Evolutionary conservation across 2,888 invertebrate genomes (phyloP), one percentile per base, ranked within the genome.

Genomic region (Hypomecis punctinalis): DNA sequence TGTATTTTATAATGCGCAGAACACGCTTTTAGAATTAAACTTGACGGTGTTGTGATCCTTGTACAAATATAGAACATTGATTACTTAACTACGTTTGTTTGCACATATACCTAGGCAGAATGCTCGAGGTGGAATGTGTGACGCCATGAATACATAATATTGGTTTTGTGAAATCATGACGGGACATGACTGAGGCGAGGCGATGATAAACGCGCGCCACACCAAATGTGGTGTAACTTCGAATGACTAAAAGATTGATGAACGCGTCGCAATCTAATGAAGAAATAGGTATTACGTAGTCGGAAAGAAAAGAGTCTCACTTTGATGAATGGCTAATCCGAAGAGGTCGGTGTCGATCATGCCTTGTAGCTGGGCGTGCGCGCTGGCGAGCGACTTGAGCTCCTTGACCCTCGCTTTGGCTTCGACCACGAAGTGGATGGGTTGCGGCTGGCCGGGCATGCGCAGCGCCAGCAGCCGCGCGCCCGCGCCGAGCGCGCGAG

Each of bases 331-430:
- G 79, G 97, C 97, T 86, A 98, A 93, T 83, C 97, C 97, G 93
- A 97, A 97, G 80, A 97, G 95, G 84, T 97, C 96, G 82, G 96
- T 95, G 91, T 97, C 97, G 90, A 95, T 94, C 94, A 97, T 96
- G 89, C 96, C 96, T 93, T 96, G 95, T 85, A 96, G 95, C 83
- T 95, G 95, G 80, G 97, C 95, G 91, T 97, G 96, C 70, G 95
- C 94, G 87, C 96, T 96, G 93, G 96, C 96, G 88, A 97, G 95
- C 77, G 95, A 94, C 85, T 97, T 96, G 75, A 97, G 95, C 88
- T 97, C 97, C 85, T 96, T 96, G 84, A 97, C 96, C 89, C 96
- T 95, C 76, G 97, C 95, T 93, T 97, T 97, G 85, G 96, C 96
- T 95, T 97, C 95, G 76, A 95, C 93, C 76, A 93, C 93, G 83